Evolutionary conservation across 1,140 invertebrate genomes (phyloP), one percentile per base, ranked within the genome.

Genomic region (Ridgeia piscesae): DNA sequence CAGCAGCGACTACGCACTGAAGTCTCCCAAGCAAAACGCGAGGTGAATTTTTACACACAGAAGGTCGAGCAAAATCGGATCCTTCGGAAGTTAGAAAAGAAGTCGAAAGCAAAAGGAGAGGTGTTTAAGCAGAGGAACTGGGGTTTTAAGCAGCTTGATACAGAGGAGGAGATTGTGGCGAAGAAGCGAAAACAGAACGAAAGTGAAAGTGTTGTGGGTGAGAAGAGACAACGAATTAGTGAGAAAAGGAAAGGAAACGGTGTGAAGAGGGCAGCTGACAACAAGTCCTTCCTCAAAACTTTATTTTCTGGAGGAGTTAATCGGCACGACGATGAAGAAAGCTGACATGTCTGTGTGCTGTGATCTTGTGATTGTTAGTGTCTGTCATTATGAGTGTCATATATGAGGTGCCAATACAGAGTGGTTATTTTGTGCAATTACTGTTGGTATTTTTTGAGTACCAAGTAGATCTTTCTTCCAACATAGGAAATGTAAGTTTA

Each of bases 1-100:
- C 97, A 98, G 95, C 98, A 99, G 95, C 97, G 98, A 95, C 95
- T 99, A 89, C 96, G 97, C 93, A 97, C 97, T 33, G 99, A 99
- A 96, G 98, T 99, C 91, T 97, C 98, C 8, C 98, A 98, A 95
- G 98, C 98, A 0, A 99, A 99, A 96, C 93, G 94, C 95, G 98
- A 99, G 96, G 97, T 98, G 0, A 97, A 97, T 89, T 98, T 97
- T 96, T 98, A 98, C 95, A 97, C 97, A 90, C 96, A 97, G 92
- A 98, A 98, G 96, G 96, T 98, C 21, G 98, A 98, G 94, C 98
- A 97, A 94, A 98, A 97, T 96, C 97, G 97, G 94, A 97, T 97
- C 96, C 94, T 97, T 14, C 97, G 97, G 92, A 97, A 97, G 93
- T 93, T 94, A 48, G 93, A 95, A 92, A 94, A 94, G 91, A 94